These are phyloP conservation scores for Chelonoidis abingdonii DNA, from an alignment of 2,113 vertebrate genomes.

Conservation along the genomic window DNA sequence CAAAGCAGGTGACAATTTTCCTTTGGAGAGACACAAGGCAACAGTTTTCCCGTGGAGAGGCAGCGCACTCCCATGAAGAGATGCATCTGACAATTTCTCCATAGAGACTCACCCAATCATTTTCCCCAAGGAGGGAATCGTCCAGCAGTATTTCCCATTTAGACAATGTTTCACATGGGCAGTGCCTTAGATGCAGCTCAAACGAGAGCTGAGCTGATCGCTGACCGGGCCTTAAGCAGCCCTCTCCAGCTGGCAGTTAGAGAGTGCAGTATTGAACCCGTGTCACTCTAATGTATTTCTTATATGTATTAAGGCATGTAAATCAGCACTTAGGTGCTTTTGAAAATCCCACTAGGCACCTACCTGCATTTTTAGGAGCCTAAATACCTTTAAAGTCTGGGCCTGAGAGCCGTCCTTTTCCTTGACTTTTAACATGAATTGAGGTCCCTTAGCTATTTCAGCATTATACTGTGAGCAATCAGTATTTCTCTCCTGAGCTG, in stretches of 20 bases:
- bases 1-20: slow-evolving; percentile 56
- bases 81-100: slow-evolving; percentile 40
- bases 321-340: too few relatives aligned
- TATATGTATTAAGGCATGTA: neutral
- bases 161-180: too few relatives aligned
- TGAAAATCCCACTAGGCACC: too few relatives aligned
- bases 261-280: neutral
- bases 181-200: too few relatives aligned
- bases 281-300: too few relatives aligned
- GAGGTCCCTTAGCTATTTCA: neutral
- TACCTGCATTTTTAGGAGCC: too few relatives aligned
- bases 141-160: slow-evolving; percentile 1
- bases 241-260: neutral
- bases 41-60: slow-evolving; percentile 56
- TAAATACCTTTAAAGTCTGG: too few relatives aligned
- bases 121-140: slow-evolving; percentile 21
- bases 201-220: too few relatives aligned
- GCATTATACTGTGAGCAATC: neutral
- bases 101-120: slow-evolving; percentile 21
- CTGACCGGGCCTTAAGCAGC: neutral
- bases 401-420: neutral
- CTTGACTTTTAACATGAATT: neutral
- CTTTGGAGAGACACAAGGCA: slow-evolving; percentile 51
- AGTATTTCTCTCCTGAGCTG: accelerated
- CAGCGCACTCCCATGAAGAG: slow-evolving; percentile 33